A percentile compares a stretch with the other conserved stretches of the same genome.
phyloP scores from a whole-genome alignment of 2,888 invertebrate genomes.

The Syrphus vitripennis region DNA sequence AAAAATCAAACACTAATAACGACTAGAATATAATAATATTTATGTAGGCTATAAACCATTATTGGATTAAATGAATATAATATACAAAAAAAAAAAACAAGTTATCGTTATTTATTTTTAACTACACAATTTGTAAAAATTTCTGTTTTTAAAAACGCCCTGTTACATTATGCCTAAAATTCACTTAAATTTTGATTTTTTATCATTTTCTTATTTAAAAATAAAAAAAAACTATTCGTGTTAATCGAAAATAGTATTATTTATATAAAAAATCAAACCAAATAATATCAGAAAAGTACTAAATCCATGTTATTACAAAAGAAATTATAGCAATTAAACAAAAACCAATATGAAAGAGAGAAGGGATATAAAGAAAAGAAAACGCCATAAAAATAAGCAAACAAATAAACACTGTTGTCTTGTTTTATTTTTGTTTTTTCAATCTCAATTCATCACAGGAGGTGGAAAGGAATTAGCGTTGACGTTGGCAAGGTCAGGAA shows the following conservation, averaged over 20 bases:
- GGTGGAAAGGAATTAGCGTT: not conserved
- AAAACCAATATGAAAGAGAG: conserved; percentile 27
- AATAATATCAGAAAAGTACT: conserved; percentile 52
- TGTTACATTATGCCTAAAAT: conserved; percentile 49
- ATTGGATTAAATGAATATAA: conserved; percentile 30
- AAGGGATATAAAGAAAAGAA: conserved; percentile 49
- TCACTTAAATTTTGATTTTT: conserved; percentile 27
- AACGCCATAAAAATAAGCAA: conserved; percentile 66
- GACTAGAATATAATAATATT: conserved; percentile 45
- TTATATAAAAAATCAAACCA: conserved; percentile 25
- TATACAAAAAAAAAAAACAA: conserved; percentile 15
- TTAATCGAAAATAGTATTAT: conserved; percentile 67
- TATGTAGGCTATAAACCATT: conserved; percentile 14
- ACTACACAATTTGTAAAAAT: conserved; percentile 25
- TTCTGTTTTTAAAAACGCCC: conserved; percentile 16
- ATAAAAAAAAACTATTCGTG: conserved; percentile 38
- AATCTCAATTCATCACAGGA: not conserved
- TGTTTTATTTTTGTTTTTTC: conserved; percentile 49
- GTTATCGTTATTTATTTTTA: conserved; percentile 66
- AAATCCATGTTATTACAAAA: conserved; percentile 57
- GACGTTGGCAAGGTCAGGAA: not conserved
- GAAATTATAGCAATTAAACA: conserved; percentile 37
- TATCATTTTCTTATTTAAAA: conserved; percentile 31
- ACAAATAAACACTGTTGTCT: conserved; percentile 40
- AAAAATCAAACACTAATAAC: conserved; percentile 34